phyloP scores from a whole-genome alignment of 1,140 invertebrate genomes.

The Drosophila miranda region DNA sequence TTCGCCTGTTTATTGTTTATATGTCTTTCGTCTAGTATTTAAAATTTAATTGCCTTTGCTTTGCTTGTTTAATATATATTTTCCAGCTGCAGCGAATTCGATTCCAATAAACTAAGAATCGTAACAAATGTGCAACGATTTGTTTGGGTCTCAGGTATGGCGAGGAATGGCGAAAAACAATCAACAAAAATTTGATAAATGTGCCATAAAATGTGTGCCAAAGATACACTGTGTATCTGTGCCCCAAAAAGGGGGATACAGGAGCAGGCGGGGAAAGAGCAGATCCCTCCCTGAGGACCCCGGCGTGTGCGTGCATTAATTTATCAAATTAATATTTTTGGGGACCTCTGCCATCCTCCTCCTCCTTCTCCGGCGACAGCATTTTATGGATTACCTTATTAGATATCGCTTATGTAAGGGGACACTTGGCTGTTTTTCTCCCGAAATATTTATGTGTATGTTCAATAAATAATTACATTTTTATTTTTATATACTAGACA shows the following conservation, averaged over 20 bases:
- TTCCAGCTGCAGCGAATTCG: neutral
- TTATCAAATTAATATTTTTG: slow-evolving; percentile 49
- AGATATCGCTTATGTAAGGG: slow-evolving; percentile 16
- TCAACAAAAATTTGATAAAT: slow-evolving; percentile 9
- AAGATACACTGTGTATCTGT: too few relatives aligned
- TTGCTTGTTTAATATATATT: slow-evolving; percentile 39
- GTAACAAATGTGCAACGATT: too few relatives aligned
- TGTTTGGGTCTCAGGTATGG: too few relatives aligned
- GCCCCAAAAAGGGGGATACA: too few relatives aligned
- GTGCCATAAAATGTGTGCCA: neutral
- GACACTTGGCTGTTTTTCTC: neutral
- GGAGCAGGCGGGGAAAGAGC: too few relatives aligned
- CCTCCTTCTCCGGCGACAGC: neutral
- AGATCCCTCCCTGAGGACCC: neutral
- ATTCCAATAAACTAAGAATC: neutral
- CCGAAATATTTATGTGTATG: neutral
- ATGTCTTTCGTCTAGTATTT: slow-evolving; percentile 19
- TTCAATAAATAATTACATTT: too few relatives aligned
- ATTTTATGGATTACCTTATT: slow-evolving; percentile 49
- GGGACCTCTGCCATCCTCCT: neutral
- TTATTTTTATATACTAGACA: too few relatives aligned
- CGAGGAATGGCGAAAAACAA: slow-evolving; percentile 2
- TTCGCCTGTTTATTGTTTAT: slow-evolving; percentile 31
- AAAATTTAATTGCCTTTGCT: slow-evolving; percentile 27
- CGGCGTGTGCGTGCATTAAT: slow-evolving; percentile 60